A percentile compares a stretch with the other conserved stretches of the same genome.
Evolutionary conservation across 2,113 vertebrate species (phyloP).

Genomic region (Limnothrissa miodon): DNA sequence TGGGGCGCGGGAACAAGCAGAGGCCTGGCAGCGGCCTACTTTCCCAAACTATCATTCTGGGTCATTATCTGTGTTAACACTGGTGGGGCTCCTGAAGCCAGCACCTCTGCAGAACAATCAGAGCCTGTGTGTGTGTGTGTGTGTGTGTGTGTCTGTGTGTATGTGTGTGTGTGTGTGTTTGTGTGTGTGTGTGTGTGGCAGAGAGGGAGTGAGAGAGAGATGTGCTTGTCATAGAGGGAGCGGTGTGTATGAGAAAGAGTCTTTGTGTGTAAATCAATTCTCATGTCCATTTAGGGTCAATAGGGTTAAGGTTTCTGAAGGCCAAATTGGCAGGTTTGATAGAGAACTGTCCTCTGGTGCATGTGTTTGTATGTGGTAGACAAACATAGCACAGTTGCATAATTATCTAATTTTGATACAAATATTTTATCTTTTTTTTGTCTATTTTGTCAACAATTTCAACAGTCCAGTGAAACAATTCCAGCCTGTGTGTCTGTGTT

Average conservation of each 20-base stretch:
- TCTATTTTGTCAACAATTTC: too few species aligned
- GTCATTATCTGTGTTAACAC: conserved; percentile 83
- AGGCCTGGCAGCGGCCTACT: conserved; percentile 67
- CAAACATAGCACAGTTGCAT: too few species aligned
- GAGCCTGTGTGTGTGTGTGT: conserved; percentile 58
- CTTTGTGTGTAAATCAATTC: conserved; percentile 20
- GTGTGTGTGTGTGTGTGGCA: too few species aligned
- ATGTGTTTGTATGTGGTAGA: conserved; percentile 26
- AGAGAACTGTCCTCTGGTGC: too few species aligned
- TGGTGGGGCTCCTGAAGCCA: conserved; percentile 70
- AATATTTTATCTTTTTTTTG: too few species aligned
- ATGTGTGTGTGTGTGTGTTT: conserved; percentile 48
- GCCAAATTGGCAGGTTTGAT: neutral
- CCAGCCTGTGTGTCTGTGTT: too few species aligned
- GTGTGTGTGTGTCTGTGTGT: conserved; percentile 56
- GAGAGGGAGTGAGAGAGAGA: neutral
- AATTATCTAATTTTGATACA: too few species aligned
- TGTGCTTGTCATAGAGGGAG: neutral
- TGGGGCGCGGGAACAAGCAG: conserved; percentile 54
- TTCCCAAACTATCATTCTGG: conserved; percentile 78
- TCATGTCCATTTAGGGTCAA: too few species aligned
- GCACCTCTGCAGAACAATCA: conserved; percentile 70
- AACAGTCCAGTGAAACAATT: too few species aligned
- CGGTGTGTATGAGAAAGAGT: conserved; percentile 29
- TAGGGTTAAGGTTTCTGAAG: too few species aligned